These are phyloP conservation scores for Kryptolebias ocellatus DNA, from an alignment of 2,797 vertebrate species.

Conservation along the genomic window DNA sequence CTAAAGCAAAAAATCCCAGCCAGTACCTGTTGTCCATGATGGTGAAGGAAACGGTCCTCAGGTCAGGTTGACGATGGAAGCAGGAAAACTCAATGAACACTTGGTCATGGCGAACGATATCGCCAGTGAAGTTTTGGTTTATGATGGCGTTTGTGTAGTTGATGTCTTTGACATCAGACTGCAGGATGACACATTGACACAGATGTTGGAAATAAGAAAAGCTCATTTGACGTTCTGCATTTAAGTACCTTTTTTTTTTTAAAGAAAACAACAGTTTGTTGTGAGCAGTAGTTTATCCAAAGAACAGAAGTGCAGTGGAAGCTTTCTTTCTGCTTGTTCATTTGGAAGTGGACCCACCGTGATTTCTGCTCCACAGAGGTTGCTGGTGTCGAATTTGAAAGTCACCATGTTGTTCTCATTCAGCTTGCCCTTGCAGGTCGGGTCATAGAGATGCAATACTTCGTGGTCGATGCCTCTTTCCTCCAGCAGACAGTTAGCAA, in stretches of 20 bases:
- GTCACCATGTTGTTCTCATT: constrained; percentile 9
- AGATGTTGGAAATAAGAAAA: too few species aligned
- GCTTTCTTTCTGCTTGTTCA: too few species aligned
- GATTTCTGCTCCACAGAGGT: constrained; percentile 5
- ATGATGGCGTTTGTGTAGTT: constrained; percentile 15
- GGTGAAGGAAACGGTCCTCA: neutral
- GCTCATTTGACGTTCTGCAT: too few species aligned
- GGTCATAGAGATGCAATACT: constrained; percentile 1
- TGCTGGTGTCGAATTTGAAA: constrained; percentile 5
- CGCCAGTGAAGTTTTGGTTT: neutral
- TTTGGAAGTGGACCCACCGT: neutral
- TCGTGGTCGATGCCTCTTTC: constrained; percentile 18
- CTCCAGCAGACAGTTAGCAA: constrained; percentile 34
- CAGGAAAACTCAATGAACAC: constrained; percentile 34
- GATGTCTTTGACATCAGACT: neutral
- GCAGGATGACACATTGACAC: neutral
- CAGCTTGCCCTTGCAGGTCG: constrained; percentile 4
- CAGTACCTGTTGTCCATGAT: constrained; percentile 8
- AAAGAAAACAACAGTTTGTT: too few species aligned
- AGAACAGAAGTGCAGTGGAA: too few species aligned
- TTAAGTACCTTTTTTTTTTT: too few species aligned
- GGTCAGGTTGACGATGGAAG: neutral
- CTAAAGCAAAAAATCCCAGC: neutral
- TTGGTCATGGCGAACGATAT: neutral
- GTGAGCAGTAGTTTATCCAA: too few species aligned